These are phyloP conservation scores for Myiotriccus ornatus DNA, from an alignment of 2,797 vertebrate genomes.

Conservation along the genomic window DNA sequence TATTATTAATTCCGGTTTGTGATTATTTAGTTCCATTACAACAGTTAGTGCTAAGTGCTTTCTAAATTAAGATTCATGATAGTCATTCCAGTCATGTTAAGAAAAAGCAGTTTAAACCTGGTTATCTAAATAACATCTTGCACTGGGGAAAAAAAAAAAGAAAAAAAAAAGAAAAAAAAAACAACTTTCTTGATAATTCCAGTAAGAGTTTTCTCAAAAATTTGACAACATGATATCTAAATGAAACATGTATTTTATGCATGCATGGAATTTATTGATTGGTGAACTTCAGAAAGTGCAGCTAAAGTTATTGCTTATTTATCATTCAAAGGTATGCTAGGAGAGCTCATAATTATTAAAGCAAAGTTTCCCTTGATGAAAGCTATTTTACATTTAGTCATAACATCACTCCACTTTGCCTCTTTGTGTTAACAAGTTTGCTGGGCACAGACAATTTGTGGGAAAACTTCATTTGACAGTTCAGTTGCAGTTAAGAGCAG, in stretches of 20 bases:
- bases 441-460: background rate
- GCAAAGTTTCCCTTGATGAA: background rate
- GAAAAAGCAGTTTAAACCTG: background rate
- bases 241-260: background rate
- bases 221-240: background rate
- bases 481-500: background rate
- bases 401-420: background rate
- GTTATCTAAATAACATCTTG: background rate
- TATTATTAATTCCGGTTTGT: slow-evolving; percentile 31
- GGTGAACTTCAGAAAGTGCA: background rate
- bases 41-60: slow-evolving; percentile 18
- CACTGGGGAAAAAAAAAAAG: background rate
- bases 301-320: background rate
- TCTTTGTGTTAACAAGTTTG: background rate
- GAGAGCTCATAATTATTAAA: background rate
- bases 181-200: background rate
- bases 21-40: slow-evolving; percentile 35
- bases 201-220: background rate
- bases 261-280: background rate
- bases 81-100: background rate
- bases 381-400: background rate
- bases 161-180: background rate
- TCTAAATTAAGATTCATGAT: slow-evolving; percentile 38
- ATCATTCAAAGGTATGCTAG: background rate
- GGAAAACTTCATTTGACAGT: background rate